Percentiles rank a stretch among this genome's conserved stretches.
Evolutionary conservation across 64 coral and sea anemone species (phyloP).

Genomic region (Acropora yongei): DNA sequence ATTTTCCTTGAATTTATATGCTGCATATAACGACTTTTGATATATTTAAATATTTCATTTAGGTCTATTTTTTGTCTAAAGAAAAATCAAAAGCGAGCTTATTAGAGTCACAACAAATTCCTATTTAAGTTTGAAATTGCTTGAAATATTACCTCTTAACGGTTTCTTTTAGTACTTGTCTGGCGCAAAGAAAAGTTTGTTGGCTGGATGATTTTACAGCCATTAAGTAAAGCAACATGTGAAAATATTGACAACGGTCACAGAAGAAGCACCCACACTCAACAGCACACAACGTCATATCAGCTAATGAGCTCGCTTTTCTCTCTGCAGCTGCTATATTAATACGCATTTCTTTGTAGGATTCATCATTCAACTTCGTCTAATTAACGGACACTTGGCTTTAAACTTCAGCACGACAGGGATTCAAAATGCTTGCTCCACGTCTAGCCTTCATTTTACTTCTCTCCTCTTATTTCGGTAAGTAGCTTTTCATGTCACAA

Average conservation of each 20-base stretch:
- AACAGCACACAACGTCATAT: background rate
- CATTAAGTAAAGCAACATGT: background rate
- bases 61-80: too few species aligned
- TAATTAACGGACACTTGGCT: background rate
- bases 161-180: too few species aligned
- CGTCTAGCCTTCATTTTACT: background rate
- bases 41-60: background rate
- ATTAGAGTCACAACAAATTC: too few species aligned
- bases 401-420: background rate
- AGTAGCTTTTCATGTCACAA: background rate
- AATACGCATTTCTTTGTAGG: constrained; percentile 9
- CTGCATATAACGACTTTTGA: background rate
- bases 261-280: background rate
- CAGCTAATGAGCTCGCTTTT: background rate
- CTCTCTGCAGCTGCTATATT: constrained; percentile 16
- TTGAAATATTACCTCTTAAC: too few species aligned
- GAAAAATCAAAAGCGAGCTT: too few species aligned
- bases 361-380: background rate
- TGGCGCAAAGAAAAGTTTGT: too few species aligned
- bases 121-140: too few species aligned
- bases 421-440: constrained; percentile 5
- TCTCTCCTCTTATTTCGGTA: constrained; percentile 10
- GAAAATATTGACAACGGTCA: constrained; percentile 6
- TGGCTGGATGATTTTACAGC: background rate
- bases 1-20: background rate